Conservation (phyloP, 2,113 vertebrate genomes). For the Rattus norvegicus region DNA sequence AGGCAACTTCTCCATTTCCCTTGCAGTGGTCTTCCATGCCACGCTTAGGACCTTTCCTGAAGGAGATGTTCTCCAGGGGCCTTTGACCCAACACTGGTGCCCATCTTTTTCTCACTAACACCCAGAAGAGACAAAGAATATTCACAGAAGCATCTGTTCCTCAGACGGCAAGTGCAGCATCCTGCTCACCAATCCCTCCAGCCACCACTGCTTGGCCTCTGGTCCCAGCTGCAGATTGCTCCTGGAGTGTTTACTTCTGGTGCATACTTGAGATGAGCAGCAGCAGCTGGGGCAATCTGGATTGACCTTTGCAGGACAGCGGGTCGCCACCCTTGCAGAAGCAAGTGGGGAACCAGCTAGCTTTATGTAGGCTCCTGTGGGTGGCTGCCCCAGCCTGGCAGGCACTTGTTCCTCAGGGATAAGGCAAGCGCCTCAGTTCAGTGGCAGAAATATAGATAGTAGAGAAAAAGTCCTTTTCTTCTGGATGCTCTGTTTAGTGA, state of each 20-base stretch:
- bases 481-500: not conserved
- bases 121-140: slow-evolving; percentile 16
- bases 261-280: not conserved
- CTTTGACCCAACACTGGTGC: not conserved
- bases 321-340: not conserved
- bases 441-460: not conserved
- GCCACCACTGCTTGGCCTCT: not conserved
- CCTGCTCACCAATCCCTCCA: not conserved
- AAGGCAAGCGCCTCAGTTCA: not conserved
- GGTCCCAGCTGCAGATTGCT: slow-evolving; percentile 46
- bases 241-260: slow-evolving; percentile 67
- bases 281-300: slow-evolving; percentile 54
- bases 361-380: not conserved
- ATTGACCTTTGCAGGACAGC: not conserved
- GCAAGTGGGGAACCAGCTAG: not conserved
- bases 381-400: not conserved
- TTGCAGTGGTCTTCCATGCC: not conserved
- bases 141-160: slow-evolving; percentile 14
- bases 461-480: not conserved
- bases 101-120: slow-evolving; percentile 43
- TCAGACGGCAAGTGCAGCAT: slow-evolving; percentile 4
- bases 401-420: not conserved
- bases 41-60: not conserved
- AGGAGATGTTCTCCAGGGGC: not conserved
- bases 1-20: not conserved